These are phyloP conservation scores for Leucozona laternaria DNA, from an alignment of 2,888 invertebrate genomes.

Conservation along the genomic window DNA sequence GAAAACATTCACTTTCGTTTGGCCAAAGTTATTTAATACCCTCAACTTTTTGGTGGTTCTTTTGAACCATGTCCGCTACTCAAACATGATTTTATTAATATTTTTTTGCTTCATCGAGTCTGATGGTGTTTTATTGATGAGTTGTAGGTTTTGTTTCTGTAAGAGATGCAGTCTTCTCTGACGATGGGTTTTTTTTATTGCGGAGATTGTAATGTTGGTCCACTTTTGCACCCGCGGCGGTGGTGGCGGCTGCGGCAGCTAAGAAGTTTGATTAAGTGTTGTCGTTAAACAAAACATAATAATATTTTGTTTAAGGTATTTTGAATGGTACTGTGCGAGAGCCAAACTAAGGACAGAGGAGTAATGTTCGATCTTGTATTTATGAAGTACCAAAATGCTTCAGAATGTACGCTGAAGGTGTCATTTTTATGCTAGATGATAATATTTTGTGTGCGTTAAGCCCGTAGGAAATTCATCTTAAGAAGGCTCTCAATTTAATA, in stretches of 20 bases:
- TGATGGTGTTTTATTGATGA: conserved; percentile 39
- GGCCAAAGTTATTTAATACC: conserved; percentile 69
- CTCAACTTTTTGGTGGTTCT: conserved; percentile 41
- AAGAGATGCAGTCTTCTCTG: conserved; percentile 14
- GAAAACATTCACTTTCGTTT: conserved; percentile 73
- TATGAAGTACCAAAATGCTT: conserved; percentile 15
- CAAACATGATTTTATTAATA: conserved; percentile 45
- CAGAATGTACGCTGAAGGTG: conserved; percentile 4
- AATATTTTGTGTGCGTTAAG: neutral
- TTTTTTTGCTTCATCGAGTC: conserved; percentile 18
- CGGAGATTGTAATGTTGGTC: conserved; percentile 30
- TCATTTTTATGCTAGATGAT: conserved; percentile 17
- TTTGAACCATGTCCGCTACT: conserved; percentile 39
- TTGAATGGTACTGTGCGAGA: conserved; percentile 15
- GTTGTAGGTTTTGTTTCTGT: conserved; percentile 36
- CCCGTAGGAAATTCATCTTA: neutral
- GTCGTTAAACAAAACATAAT: conserved; percentile 39
- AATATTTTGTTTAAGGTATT: conserved; percentile 38
- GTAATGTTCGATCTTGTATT: conserved; percentile 16
- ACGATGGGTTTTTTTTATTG: neutral
- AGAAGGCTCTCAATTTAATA: neutral
- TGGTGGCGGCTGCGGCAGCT: neutral
- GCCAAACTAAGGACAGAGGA: conserved; percentile 33
- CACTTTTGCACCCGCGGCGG: conserved; percentile 33
- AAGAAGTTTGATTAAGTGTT: conserved; percentile 51